Evolutionary conservation across 2,113 vertebrate genomes (phyloP).

Genomic region (Egretta garzetta): DNA sequence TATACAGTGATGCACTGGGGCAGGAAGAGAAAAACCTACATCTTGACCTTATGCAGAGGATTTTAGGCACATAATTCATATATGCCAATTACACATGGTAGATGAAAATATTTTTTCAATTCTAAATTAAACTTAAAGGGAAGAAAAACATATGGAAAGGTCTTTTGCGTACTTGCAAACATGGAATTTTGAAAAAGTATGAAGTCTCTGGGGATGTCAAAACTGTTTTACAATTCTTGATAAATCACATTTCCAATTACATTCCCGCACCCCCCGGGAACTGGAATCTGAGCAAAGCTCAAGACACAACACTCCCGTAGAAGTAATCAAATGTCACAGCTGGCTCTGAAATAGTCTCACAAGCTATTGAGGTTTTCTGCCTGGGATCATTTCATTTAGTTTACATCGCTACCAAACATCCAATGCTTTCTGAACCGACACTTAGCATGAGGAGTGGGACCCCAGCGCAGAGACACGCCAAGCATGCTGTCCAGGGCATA

Average conservation of each 20-base stretch:
- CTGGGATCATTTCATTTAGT: neutral
- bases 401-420: neutral
- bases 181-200: neutral
- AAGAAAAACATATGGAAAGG: neutral
- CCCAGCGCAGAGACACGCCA: accelerated
- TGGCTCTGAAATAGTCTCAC: neutral
- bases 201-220: neutral
- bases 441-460: accelerated
- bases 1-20: accelerated
- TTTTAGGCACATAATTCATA: neutral
- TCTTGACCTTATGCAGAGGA: neutral
- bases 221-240: neutral
- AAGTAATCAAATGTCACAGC: neutral
- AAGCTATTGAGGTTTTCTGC: neutral
- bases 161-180: neutral
- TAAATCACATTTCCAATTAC: neutral
- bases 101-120: neutral
- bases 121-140: neutral
- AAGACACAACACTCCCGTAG: neutral
- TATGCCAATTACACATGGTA: neutral
- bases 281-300: neutral
- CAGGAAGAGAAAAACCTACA: neutral
- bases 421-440: accelerated
- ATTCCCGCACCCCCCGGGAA: no score
- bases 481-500: accelerated